Evolutionary conservation across 2,888 invertebrate genomes (phyloP).

Genomic region (Macrophya annulata): DNA sequence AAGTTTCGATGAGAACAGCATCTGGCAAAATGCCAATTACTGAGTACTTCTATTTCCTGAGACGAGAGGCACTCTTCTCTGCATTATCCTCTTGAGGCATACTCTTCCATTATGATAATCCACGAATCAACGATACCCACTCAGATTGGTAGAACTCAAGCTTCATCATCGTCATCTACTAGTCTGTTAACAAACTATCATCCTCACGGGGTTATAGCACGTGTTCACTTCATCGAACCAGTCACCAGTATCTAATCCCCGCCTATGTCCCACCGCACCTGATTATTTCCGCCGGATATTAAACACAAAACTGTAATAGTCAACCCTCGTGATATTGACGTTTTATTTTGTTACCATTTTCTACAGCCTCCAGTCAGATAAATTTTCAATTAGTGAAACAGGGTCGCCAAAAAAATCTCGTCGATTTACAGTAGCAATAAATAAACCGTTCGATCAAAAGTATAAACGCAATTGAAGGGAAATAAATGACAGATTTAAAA

Average conservation of each 20-base stretch:
- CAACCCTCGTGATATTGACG: constrained; percentile 70
- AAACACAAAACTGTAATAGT: constrained; percentile 66
- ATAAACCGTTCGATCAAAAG: background rate
- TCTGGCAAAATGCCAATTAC: constrained; percentile 13
- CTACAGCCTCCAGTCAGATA: background rate
- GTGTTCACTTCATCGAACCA: constrained; percentile 33
- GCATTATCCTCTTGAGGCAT: constrained; percentile 6
- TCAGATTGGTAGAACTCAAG: background rate
- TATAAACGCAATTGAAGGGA: background rate
- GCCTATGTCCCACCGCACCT: constrained; percentile 58
- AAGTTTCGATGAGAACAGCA: background rate
- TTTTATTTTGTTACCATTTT: constrained; percentile 65
- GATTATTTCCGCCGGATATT: constrained; percentile 75
- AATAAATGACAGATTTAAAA: background rate
- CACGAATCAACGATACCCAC: constrained; percentile 22
- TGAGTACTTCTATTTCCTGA: constrained; percentile 31
- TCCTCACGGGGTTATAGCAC: constrained; percentile 31
- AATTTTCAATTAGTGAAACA: background rate
- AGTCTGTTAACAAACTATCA: constrained; percentile 10
- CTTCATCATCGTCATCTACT: background rate
- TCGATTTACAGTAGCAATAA: background rate
- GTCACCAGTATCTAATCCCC: constrained; percentile 10
- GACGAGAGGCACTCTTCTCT: constrained; percentile 24
- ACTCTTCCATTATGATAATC: constrained; percentile 5
- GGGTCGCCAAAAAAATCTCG: background rate